Percentiles rank a stretch among this genome's conserved stretches.
Evolutionary conservation across 2,113 vertebrate species (phyloP).

Genomic region (Propithecus coquereli): DNA sequence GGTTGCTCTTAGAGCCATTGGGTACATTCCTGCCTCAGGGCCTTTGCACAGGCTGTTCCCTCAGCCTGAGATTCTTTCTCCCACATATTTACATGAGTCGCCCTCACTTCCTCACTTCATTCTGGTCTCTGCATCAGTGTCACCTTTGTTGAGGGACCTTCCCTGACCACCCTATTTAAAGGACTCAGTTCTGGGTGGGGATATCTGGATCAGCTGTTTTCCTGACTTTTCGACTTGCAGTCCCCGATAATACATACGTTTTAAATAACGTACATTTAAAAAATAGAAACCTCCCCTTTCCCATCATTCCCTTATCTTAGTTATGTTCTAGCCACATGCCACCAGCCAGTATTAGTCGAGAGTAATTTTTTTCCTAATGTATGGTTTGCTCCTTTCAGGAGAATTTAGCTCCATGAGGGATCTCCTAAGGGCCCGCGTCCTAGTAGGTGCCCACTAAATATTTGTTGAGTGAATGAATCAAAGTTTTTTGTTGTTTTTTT

Average conservation of each 20-base stretch:
- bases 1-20: not conserved
- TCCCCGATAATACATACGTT: not conserved
- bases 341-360: not conserved
- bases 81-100: accelerated
- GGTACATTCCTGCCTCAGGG: not conserved
- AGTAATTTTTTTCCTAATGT: not conserved
- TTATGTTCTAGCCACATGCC: not conserved
- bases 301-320: not conserved
- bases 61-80: not conserved
- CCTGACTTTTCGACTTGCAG: not conserved
- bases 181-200: not conserved
- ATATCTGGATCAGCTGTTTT: not conserved
- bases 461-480: not conserved
- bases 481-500: not conserved
- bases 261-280: not conserved
- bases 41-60: not conserved
- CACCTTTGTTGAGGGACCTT: too few species aligned
- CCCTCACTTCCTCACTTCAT: not conserved
- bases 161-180: not conserved
- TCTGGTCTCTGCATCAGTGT: not conserved
- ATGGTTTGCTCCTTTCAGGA: not conserved
- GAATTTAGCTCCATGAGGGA: not conserved
- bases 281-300: not conserved
- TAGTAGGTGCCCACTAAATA: not conserved
- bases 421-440: not conserved